phyloP scores from a whole-genome alignment of 2,888 invertebrate genomes.

The Mimas tiliae region DNA sequence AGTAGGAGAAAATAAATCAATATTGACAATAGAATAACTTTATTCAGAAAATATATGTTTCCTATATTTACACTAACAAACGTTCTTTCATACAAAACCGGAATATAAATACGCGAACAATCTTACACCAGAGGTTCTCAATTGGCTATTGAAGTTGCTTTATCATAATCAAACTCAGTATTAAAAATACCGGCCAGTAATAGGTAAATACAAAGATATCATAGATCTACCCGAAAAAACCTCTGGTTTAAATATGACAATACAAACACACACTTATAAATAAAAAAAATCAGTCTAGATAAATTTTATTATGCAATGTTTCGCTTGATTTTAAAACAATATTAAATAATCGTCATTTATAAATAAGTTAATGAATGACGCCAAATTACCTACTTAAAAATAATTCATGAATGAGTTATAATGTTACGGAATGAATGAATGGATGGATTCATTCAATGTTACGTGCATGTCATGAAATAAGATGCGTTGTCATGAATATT shows the following conservation, averaged over 20 bases:
- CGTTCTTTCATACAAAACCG: not conserved
- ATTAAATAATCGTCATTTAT: not conserved
- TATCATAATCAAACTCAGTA: not conserved
- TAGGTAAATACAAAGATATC: too few relatives aligned
- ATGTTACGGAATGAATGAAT: not conserved
- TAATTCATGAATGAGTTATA: not conserved
- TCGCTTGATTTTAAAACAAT: not conserved
- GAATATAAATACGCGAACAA: slow-evolving; percentile 20
- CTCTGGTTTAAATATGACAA: not conserved
- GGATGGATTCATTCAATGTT: not conserved
- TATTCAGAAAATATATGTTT: slow-evolving; percentile 1
- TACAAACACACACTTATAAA: slow-evolving; percentile 2
- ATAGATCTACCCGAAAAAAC: not conserved
- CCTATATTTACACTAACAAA: slow-evolving; percentile 2
- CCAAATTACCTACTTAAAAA: not conserved
- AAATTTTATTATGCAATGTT: not conserved
- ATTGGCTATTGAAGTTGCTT: not conserved
- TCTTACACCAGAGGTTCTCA: slow-evolving; percentile 2
- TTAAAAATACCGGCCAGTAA: not conserved
- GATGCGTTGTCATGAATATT: not conserved
- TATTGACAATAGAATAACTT: not conserved
- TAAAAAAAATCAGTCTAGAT: slow-evolving; percentile 7
- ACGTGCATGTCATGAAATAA: not conserved
- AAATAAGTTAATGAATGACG: not conserved
- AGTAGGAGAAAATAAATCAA: not conserved